These are phyloP conservation scores for Pycnomerus fuliginosus DNA, from an alignment of 2,888 invertebrate species.

Conservation along the genomic window DNA sequence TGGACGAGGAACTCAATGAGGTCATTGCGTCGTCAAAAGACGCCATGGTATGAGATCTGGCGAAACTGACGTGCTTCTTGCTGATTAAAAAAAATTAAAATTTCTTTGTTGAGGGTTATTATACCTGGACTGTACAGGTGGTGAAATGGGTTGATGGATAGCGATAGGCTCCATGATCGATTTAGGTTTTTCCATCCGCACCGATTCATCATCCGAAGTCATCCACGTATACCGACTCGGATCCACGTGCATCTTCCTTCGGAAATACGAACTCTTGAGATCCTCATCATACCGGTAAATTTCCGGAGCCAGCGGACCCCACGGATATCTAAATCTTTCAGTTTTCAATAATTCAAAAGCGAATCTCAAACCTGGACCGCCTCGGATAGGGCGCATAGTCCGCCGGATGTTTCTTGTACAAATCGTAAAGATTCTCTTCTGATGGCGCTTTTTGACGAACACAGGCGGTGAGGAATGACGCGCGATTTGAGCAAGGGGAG, in stretches of 20 bases:
- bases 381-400: constrained; percentile 81
- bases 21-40: constrained; percentile 75
- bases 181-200: constrained; percentile 69
- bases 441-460: constrained; percentile 83
- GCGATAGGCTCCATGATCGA: constrained; percentile 43
- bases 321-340: constrained; percentile 56
- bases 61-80: constrained; percentile 89
- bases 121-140: constrained; percentile 10
- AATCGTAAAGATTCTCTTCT: constrained; percentile 77
- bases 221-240: constrained; percentile 77
- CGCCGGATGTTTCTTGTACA: constrained; percentile 54
- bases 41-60: constrained; percentile 82
- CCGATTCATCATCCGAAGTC: constrained; percentile 73
- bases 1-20: constrained; percentile 47
- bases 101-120: constrained; percentile 2
- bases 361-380: constrained; percentile 61
- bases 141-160: constrained; percentile 10
- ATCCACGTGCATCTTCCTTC: constrained; percentile 75
- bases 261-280: constrained; percentile 77
- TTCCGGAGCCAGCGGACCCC: constrained; percentile 61
- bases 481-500: constrained; percentile 64
- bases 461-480: constrained; percentile 78
- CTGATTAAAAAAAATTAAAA: constrained; percentile 50
- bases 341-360: neutral
- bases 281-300: constrained; percentile 69